phyloP scores from a whole-genome alignment of 2,113 vertebrate genomes.

The Caracal caracal region DNA sequence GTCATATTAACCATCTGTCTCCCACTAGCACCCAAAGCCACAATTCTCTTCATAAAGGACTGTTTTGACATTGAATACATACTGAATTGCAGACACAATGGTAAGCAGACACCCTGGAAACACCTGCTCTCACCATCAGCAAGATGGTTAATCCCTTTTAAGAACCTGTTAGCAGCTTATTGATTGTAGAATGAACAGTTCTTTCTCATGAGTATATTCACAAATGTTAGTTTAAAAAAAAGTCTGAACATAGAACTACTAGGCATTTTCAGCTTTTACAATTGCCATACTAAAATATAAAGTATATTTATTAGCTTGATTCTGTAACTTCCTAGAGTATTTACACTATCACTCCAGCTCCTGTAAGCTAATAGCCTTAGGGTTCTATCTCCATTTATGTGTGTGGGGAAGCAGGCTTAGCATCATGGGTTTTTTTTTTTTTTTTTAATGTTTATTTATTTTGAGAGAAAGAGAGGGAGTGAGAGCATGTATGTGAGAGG shows the following conservation, averaged over 20 bases:
- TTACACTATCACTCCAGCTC: not conserved
- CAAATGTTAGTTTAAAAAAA: not conserved
- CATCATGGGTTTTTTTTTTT: too few relatives aligned
- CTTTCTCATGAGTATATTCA: not conserved
- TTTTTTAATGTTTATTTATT: too few relatives aligned
- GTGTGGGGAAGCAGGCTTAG: not conserved
- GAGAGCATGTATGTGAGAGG: too few relatives aligned
- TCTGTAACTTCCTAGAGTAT: not conserved
- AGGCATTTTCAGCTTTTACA: not conserved
- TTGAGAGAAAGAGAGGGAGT: too few relatives aligned
- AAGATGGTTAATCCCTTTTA: not conserved
- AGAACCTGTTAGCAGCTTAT: not conserved
- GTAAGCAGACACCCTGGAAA: not conserved
- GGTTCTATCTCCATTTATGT: not conserved
- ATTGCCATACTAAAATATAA: not conserved
- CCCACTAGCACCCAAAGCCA: not conserved
- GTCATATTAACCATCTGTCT: not conserved
- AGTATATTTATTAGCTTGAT: not conserved
- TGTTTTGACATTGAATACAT: not conserved
- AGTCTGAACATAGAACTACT: not conserved
- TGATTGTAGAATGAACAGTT: not conserved
- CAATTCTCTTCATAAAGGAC: not conserved
- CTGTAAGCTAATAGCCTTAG: not conserved
- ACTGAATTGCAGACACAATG: not conserved
- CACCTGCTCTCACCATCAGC: not conserved